Conservation (phyloP, 1,140 invertebrate genomes). For the Leptinotarsa texana region DNA sequence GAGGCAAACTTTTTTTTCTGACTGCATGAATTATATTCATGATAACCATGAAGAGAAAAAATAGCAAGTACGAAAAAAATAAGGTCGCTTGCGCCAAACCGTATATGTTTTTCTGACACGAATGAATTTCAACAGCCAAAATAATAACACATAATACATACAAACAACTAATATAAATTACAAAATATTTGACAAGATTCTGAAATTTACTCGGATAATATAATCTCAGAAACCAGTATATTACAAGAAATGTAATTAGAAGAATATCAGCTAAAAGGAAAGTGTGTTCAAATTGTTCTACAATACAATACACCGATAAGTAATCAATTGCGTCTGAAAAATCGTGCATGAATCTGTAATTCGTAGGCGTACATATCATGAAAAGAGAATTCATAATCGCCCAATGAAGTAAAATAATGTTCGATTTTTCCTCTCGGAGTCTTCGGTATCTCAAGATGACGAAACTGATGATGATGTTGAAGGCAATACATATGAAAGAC, state of each 20-base stretch:
- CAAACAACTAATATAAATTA: conserved; percentile 19
- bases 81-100: background rate
- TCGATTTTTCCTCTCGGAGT: conserved; percentile 26
- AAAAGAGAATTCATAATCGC: conserved; percentile 25
- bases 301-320: conserved; percentile 12
- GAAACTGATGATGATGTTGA: conserved; percentile 29
- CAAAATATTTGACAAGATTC: conserved; percentile 20
- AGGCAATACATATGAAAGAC: conserved; percentile 23
- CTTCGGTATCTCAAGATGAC: conserved; percentile 33
- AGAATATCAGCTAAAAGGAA: conserved; percentile 5
- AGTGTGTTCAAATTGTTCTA: conserved; percentile 21
- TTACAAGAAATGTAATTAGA: conserved; percentile 20
- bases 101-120: background rate
- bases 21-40: conserved; percentile 32
- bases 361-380: conserved; percentile 16
- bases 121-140: background rate
- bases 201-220: conserved; percentile 20
- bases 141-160: background rate
- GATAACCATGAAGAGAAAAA: conserved; percentile 27
- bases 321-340: conserved; percentile 3
- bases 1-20: conserved; percentile 14
- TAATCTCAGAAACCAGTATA: conserved; percentile 28
- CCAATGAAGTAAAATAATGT: conserved; percentile 30
- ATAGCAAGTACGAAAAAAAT: conserved; percentile 11
- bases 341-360: conserved; percentile 12